phyloP scores from a whole-genome alignment of 2,797 vertebrate species.

The Danio choprae region DNA sequence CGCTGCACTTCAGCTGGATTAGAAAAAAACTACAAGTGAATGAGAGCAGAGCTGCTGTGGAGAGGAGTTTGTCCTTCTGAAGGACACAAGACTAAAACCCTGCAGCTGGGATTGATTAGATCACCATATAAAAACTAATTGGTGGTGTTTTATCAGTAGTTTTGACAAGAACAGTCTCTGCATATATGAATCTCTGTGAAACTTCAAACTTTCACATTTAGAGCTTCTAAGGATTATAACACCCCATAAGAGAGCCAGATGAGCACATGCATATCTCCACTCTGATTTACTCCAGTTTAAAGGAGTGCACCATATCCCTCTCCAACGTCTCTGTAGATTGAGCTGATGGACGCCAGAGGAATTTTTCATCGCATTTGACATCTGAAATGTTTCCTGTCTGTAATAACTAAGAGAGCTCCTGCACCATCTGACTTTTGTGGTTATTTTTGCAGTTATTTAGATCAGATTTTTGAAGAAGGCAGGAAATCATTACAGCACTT shows the following conservation, averaged over 20 bases:
- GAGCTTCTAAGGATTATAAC: background rate
- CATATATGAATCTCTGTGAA: background rate
- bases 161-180: background rate
- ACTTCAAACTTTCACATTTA: background rate
- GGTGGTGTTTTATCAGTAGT: background rate
- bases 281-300: conserved; percentile 33
- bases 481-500: conserved; percentile 40
- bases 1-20: conserved; percentile 24
- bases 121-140: conserved; percentile 18
- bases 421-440: background rate
- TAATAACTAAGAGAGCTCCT: conserved; percentile 13
- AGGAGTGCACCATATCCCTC: background rate
- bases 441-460: background rate
- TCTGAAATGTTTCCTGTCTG: conserved; percentile 21
- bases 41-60: background rate
- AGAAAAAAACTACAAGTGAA: conserved; percentile 31
- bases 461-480: conserved; percentile 17
- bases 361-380: conserved; percentile 14
- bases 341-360: conserved; percentile 22
- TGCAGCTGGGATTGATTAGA: conserved; percentile 30
- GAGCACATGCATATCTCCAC: background rate
- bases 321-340: background rate
- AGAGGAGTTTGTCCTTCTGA: conserved; percentile 34
- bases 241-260: background rate
- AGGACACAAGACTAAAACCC: conserved; percentile 12